A percentile compares a stretch with the other conserved stretches of the same genome.
Evolutionary conservation across 2,888 invertebrate genomes (phyloP).

Genomic region (Copidosoma aretas): DNA sequence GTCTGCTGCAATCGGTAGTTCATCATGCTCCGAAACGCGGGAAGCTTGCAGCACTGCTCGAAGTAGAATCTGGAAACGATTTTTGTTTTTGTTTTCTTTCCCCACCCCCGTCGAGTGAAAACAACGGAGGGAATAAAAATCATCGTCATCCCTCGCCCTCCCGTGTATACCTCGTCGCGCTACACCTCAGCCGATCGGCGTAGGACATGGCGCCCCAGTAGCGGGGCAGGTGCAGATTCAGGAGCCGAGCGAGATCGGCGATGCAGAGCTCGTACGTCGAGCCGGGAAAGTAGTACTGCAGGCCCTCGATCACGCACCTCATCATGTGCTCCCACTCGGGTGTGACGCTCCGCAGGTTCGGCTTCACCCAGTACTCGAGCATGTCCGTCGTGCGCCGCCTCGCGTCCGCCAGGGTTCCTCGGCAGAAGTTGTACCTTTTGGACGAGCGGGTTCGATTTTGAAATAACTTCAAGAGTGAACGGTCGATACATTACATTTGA

Average conservation of each 20-base stretch:
- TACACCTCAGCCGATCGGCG: constrained; percentile 39
- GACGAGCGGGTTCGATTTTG: no score
- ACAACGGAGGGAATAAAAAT: neutral
- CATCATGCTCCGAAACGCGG: constrained; percentile 35
- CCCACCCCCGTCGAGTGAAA: neutral
- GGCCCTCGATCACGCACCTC: constrained; percentile 56
- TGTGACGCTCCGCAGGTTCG: constrained; percentile 52
- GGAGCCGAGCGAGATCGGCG: constrained; percentile 52
- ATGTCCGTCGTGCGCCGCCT: constrained; percentile 50
- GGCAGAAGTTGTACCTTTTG: constrained; percentile 61
- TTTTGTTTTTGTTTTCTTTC: neutral
- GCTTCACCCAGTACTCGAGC: constrained; percentile 53
- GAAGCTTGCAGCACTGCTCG: constrained; percentile 36
- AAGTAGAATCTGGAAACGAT: constrained; percentile 44
- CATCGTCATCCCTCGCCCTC: neutral
- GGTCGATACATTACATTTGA: no score
- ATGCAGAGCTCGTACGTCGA: constrained; percentile 50
- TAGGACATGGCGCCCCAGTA: constrained; percentile 47
- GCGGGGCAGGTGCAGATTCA: constrained; percentile 50
- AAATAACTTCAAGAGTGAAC: no score
- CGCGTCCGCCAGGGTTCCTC: constrained; percentile 55
- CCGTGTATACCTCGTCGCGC: neutral
- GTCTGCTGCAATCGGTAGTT: constrained; percentile 36
- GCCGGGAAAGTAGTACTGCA: constrained; percentile 51
- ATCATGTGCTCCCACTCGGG: constrained; percentile 62